phyloP scores from a whole-genome alignment of 2,888 invertebrate genomes.

The Nomada goodeniana region DNA sequence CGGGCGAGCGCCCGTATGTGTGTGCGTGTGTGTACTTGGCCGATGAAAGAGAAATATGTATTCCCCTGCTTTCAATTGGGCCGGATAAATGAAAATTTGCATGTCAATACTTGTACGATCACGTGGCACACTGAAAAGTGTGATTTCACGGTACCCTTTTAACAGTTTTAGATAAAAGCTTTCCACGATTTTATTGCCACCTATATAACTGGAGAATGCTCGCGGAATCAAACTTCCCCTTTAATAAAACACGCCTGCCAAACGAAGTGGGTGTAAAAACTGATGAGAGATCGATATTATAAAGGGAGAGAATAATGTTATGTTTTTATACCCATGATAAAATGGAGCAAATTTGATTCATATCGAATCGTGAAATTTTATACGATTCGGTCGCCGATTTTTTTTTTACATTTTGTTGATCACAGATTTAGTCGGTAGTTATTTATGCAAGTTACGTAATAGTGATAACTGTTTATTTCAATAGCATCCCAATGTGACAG shows the following conservation, averaged over 20 bases:
- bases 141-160: neutral
- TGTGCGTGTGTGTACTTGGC: neutral
- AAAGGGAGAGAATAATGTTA: neutral
- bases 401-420: neutral
- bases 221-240: neutral
- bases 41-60: conserved; percentile 17
- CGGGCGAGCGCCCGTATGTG: too few relatives aligned
- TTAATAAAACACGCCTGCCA: neutral
- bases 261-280: neutral
- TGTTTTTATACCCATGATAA: neutral
- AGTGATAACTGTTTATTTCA: too few relatives aligned
- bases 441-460: too few relatives aligned
- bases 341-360: neutral
- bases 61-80: conserved; percentile 11
- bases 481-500: too few relatives aligned
- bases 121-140: neutral
- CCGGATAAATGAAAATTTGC: conserved; percentile 17
- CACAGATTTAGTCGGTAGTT: neutral
- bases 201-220: neutral
- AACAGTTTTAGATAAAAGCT: neutral
- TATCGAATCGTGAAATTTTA: too few relatives aligned
- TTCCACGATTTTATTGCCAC: neutral
- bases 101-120: neutral
- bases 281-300: neutral
- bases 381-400: too few relatives aligned